Percentiles rank a stretch among this genome's conserved stretches.
phyloP scores from a whole-genome alignment of 2,888 invertebrate genomes.

The Tridacna gigas region DNA sequence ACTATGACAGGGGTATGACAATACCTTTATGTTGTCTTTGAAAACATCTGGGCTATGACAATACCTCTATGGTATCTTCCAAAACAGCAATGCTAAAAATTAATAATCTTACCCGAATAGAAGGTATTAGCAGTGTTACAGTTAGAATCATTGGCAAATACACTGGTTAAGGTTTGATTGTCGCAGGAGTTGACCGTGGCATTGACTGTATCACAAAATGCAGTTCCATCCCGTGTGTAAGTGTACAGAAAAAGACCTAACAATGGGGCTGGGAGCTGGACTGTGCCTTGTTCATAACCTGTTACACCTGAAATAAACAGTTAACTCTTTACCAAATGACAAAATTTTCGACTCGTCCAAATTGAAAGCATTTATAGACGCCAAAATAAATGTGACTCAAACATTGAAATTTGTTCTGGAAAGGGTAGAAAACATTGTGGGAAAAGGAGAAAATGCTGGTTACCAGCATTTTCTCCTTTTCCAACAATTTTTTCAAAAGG shows the following conservation, averaged over 20 bases:
- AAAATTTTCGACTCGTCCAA: neutral
- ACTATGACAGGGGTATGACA: too few relatives aligned
- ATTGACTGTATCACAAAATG: slow-evolving; percentile 19
- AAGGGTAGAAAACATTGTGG: neutral
- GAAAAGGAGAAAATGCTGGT: too few relatives aligned
- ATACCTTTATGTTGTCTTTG: neutral
- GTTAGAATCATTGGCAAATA: slow-evolving; percentile 29
- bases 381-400: neutral
- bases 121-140: slow-evolving; percentile 29
- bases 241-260: slow-evolving; percentile 36
- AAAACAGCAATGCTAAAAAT: neutral
- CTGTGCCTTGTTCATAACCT: slow-evolving; percentile 29
- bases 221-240: slow-evolving; percentile 24
- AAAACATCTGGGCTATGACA: neutral
- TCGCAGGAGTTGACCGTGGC: slow-evolving; percentile 38
- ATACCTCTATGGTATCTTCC: neutral
- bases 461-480: too few relatives aligned
- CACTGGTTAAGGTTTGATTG: slow-evolving; percentile 30
- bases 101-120: slow-evolving; percentile 37
- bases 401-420: neutral
- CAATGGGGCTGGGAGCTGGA: slow-evolving; percentile 32
- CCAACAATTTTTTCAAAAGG: too few relatives aligned
- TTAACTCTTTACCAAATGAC: neutral
- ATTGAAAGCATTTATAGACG: neutral
- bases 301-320: slow-evolving; percentile 3